Percentiles rank a stretch among this genome's conserved stretches.
These are phyloP conservation scores for Catharus bicknelli DNA, from an alignment of 2,113 vertebrate species.

Conservation along the genomic window DNA sequence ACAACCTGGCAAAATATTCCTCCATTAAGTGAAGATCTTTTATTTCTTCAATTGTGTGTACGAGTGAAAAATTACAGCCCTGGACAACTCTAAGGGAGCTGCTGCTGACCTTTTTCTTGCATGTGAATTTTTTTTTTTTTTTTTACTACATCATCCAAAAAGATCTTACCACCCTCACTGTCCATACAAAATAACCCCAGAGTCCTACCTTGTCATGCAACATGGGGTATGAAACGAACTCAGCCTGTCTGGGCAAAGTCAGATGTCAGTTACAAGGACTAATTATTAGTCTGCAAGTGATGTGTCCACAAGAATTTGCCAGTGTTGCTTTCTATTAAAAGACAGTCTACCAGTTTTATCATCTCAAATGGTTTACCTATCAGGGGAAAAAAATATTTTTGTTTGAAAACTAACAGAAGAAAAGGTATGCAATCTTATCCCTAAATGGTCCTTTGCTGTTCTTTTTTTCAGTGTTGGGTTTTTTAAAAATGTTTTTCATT, in stretches of 20 bases:
- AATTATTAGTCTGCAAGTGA: background rate
- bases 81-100: background rate
- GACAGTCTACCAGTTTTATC: background rate
- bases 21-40: background rate
- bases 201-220: background rate
- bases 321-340: background rate
- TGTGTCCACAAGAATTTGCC: background rate
- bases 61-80: background rate
- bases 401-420: background rate
- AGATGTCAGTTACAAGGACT: background rate
- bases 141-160: background rate
- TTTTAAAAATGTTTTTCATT: background rate
- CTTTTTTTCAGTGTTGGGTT: accelerated
- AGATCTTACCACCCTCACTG: background rate
- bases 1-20: background rate
- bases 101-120: background rate
- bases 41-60: background rate
- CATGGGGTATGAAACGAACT: background rate
- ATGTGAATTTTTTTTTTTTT: background rate
- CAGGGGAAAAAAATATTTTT: background rate
- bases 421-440: background rate
- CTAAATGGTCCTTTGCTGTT: background rate
- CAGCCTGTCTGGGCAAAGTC: background rate
- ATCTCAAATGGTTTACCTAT: background rate
- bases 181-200: background rate